Evolutionary conservation across 2,113 vertebrate species (phyloP).

Genomic region (Pampusana beccarii): DNA sequence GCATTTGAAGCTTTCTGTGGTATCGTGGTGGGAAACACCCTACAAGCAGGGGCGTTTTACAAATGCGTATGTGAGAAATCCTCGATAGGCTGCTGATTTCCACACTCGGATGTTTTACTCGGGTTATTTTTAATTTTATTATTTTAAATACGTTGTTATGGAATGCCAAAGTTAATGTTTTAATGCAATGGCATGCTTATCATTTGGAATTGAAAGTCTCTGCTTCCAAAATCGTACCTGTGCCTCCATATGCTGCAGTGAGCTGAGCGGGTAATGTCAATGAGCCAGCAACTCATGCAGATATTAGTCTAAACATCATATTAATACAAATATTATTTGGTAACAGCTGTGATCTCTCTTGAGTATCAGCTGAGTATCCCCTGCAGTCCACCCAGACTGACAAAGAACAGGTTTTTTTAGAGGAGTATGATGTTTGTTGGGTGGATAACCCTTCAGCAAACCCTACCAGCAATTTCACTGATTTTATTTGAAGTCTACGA

Average conservation of each 20-base stretch:
- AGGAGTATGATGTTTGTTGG: no score
- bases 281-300: background rate
- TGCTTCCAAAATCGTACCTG: background rate
- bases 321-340: background rate
- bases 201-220: background rate
- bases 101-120: background rate
- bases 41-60: background rate
- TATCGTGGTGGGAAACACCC: background rate
- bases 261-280: background rate
- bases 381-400: no score
- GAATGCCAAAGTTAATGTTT: constrained; percentile 62
- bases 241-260: background rate
- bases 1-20: background rate
- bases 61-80: background rate
- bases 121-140: background rate
- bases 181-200: background rate
- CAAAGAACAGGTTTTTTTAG: background rate
- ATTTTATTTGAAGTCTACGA: no score
- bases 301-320: background rate
- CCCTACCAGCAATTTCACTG: no score
- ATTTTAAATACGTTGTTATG: background rate
- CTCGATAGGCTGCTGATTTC: background rate
- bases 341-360: background rate
- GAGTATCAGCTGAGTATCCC: background rate
- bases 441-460: no score